Evolutionary conservation across 2,888 invertebrate genomes (phyloP), one percentile per base, ranked within the genome.

Genomic region (Serripes groenlandicus): DNA sequence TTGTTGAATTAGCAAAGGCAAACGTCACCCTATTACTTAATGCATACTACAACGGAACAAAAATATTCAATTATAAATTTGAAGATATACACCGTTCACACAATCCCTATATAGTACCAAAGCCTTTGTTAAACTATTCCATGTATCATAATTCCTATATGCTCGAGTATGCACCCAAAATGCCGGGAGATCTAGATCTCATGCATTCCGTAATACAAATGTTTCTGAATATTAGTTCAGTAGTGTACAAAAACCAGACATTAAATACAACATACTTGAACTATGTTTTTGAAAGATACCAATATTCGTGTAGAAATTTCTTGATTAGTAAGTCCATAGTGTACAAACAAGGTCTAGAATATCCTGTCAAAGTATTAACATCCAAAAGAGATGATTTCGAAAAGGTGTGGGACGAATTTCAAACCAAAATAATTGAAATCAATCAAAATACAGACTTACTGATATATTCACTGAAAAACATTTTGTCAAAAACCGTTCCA

Each of bases 61-160:
- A 88, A 2, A 89, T 92, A 32, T 90, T 90, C 62, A 81, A 85
- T 30, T 91, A 91, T 71, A 88, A 86, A 64, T 92, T 86, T 80
- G 58, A 81, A 35, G 79, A 75, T 2, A 81, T 88, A n/a, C 34
- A 75, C 0, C 71, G 90, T 49, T 34, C 74, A 0, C 81, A 90
- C 56, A 92, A 91, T 68, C 18, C 49, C 0, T 87, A 80, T 60
- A 88, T 91, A 7, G 88, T 88, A 1, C 92, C 92, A 0, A 91
- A 86, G 71, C 81, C 75, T 37, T 81, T 92, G n/a, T 30, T 92
- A 49, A 82, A 85, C 5, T 64, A 89, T 9, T 87, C 91, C 5
- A 78, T 91, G 30, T n/a, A 74, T 34, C 73, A 90, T 28, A 88
- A 87, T n/a, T 18, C 9, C 18, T 89, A 89, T 69, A 78, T 90